These are phyloP conservation scores for Naso thynnoides DNA, from an alignment of 2,797 vertebrate species.

Conservation along the genomic window DNA sequence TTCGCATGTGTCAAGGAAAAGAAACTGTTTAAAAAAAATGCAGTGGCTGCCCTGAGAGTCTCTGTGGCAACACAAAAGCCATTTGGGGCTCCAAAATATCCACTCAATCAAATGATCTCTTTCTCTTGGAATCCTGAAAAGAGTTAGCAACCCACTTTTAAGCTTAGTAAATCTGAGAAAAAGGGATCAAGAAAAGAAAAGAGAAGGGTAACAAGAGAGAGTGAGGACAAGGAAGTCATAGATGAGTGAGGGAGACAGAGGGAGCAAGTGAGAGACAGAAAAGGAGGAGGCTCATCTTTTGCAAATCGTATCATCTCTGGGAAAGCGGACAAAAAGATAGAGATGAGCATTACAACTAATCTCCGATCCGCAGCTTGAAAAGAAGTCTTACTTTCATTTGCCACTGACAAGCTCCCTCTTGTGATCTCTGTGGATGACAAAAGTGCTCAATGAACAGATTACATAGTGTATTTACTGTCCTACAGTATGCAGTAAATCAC, in stretches of 20 bases:
- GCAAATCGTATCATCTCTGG: constrained; percentile 79
- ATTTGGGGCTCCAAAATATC: constrained; percentile 53
- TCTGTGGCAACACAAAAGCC: constrained; percentile 50
- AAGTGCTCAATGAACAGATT: constrained; percentile 70
- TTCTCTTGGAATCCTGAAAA: constrained; percentile 66
- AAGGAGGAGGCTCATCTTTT: constrained; percentile 59
- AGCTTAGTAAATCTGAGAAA: constrained; percentile 67
- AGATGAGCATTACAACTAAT: constrained; percentile 83
- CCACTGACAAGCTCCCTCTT: constrained; percentile 73
- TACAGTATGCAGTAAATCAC: constrained; percentile 40
- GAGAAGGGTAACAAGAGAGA: constrained; percentile 56
- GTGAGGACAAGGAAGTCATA: constrained; percentile 59
- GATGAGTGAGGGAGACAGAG: constrained; percentile 46
- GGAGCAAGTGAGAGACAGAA: constrained; percentile 25
- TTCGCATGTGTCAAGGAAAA: constrained; percentile 41
- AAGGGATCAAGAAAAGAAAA: constrained; percentile 66
- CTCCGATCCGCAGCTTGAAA: constrained; percentile 80
- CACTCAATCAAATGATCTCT: constrained; percentile 49
- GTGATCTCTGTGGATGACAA: constrained; percentile 78
- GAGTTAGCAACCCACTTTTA: constrained; percentile 72
- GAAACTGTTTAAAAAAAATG: constrained; percentile 43
- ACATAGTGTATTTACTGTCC: constrained; percentile 66
- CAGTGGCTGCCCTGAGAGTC: constrained; percentile 33
- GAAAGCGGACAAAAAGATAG: constrained; percentile 74
- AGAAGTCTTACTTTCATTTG: constrained; percentile 78